phyloP scores from a whole-genome alignment of 2,797 vertebrate species.

The Danionella dracula region DNA sequence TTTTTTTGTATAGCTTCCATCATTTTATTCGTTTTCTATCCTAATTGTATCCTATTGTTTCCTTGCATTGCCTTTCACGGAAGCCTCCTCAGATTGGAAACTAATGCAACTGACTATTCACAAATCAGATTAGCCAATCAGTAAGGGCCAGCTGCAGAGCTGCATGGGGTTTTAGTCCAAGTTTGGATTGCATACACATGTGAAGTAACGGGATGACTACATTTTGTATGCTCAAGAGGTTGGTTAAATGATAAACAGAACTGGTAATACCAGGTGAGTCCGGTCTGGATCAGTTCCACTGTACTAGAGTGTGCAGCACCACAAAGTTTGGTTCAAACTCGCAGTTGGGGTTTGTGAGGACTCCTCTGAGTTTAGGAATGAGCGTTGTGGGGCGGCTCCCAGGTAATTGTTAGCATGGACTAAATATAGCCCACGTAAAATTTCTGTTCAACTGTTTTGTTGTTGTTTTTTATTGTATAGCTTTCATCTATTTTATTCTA shows the following conservation, averaged over 20 bases:
- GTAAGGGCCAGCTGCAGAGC: constrained; percentile 86
- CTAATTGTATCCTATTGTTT: too few relatives aligned
- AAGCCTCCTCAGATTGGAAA: too few relatives aligned
- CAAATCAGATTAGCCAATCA: constrained; percentile 91
- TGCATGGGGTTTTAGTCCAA: constrained; percentile 86
- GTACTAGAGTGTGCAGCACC: constrained; percentile 91
- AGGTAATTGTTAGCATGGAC: constrained; percentile 97
- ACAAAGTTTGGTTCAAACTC: constrained; percentile 97
- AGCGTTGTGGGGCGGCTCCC: constrained; percentile 92
- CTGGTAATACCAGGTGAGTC: constrained; percentile 77
- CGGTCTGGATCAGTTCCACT: constrained; percentile 88
- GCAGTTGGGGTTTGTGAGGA: constrained; percentile 97
- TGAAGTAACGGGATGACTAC: background rate
- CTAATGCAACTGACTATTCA: too few relatives aligned
- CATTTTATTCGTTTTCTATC: too few relatives aligned
- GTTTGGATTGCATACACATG: constrained; percentile 84
- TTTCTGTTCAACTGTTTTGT: too few relatives aligned
- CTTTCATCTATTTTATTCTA: too few relatives aligned
- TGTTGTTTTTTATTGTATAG: too few relatives aligned
- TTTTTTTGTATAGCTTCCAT: too few relatives aligned
- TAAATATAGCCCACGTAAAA: too few relatives aligned
- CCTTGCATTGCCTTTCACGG: too few relatives aligned
- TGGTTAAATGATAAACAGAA: too few relatives aligned
- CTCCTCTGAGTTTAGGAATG: constrained; percentile 86
- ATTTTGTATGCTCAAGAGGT: too few relatives aligned